phyloP scores from a whole-genome alignment of 2,888 invertebrate genomes.

The Eristalis arbustorum region DNA sequence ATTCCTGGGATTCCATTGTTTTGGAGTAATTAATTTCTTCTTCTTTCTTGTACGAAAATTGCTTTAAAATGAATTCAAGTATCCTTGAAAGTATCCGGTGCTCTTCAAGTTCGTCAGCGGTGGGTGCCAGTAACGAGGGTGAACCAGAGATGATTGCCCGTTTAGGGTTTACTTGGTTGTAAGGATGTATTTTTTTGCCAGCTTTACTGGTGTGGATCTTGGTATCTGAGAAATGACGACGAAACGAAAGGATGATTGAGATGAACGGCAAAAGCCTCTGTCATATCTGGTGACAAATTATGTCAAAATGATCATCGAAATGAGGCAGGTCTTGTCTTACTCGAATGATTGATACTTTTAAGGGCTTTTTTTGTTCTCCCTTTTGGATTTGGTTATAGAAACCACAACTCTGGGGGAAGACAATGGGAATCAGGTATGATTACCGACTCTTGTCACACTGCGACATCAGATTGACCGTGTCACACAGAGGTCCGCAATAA shows the following conservation, averaged over 20 bases:
- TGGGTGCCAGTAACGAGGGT: not conserved
- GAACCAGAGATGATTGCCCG: not conserved
- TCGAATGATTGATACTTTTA: too few species aligned
- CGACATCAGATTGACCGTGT: too few species aligned
- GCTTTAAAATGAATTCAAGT: conserved; percentile 15
- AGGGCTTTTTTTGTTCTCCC: too few species aligned
- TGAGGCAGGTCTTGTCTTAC: too few species aligned
- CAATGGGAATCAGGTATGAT: too few species aligned
- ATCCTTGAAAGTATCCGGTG: conserved; percentile 14
- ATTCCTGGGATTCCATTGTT: not conserved
- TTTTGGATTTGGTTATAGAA: too few species aligned
- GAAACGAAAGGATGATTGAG: not conserved
- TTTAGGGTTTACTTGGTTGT: not conserved
- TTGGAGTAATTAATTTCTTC: not conserved
- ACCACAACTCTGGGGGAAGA: too few species aligned
- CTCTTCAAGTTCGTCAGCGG: not conserved
- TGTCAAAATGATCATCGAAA: not conserved
- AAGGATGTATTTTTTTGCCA: not conserved
- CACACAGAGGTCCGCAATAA: too few species aligned
- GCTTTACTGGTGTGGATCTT: not conserved
- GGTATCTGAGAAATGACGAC: not conserved
- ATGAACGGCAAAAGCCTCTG: not conserved
- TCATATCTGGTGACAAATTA: not conserved
- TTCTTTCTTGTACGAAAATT: conserved; percentile 10
- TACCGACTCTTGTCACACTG: too few species aligned